Evolutionary conservation across 2,888 invertebrate genomes (phyloP).

Genomic region (Coremacera marginata): DNA sequence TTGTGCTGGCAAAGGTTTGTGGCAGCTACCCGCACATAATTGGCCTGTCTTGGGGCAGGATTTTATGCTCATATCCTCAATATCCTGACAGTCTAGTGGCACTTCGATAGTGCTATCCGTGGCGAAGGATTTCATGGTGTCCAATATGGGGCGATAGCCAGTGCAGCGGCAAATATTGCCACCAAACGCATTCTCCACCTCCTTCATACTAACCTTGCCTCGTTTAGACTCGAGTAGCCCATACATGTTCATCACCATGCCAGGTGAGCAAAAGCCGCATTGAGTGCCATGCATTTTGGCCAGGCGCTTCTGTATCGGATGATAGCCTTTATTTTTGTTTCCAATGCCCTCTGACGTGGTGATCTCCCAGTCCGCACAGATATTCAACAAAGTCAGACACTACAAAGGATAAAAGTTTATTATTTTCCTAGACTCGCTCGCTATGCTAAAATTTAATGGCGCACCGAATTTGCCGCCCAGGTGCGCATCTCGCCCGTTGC

Average conservation of each 20-base stretch:
- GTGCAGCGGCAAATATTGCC: constrained; percentile 76
- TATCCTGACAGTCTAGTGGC: constrained; percentile 68
- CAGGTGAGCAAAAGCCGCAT: constrained; percentile 80
- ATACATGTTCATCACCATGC: constrained; percentile 77
- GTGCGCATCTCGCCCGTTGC: constrained; percentile 52
- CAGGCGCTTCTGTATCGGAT: constrained; percentile 75
- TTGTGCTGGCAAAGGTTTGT: constrained; percentile 23
- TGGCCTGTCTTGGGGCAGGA: constrained; percentile 57
- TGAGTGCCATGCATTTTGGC: constrained; percentile 77
- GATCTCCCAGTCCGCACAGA: constrained; percentile 76
- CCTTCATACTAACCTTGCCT: constrained; percentile 72
- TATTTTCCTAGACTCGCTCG: not conserved
- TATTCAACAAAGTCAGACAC: constrained; percentile 76
- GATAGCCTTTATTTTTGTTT: constrained; percentile 74
- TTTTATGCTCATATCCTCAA: constrained; percentile 61
- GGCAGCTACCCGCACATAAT: constrained; percentile 58
- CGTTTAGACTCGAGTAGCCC: constrained; percentile 71
- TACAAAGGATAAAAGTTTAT: constrained; percentile 55
- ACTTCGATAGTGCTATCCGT: constrained; percentile 71
- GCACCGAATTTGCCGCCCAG: constrained; percentile 76
- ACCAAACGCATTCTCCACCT: constrained; percentile 73
- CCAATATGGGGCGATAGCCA: constrained; percentile 80
- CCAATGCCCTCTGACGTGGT: constrained; percentile 80
- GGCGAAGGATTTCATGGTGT: constrained; percentile 78
- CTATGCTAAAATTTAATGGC: not conserved